Conservation (phyloP, 2,113 vertebrate genomes). For the Ailurus styani region DNA sequence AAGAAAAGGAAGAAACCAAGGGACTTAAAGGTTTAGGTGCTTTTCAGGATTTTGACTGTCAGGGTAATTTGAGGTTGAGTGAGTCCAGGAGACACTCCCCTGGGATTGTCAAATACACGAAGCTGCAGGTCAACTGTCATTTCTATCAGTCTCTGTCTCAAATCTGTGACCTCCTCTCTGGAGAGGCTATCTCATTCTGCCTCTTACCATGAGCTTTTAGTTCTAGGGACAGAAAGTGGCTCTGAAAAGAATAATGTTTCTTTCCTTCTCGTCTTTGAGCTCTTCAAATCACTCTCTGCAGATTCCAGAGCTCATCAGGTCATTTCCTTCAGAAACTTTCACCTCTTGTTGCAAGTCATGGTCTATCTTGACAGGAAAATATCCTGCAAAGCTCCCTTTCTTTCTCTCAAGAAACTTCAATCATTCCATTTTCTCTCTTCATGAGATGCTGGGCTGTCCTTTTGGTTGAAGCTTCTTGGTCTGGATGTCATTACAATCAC, state of each 20-base stretch:
- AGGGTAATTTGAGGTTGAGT: neutral
- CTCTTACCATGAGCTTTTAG: neutral
- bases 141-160: neutral
- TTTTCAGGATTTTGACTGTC: neutral
- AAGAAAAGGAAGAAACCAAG: neutral
- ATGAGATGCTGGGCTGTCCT: neutral
- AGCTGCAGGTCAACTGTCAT: neutral
- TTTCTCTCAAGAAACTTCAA: neutral
- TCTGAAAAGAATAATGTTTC: neutral
- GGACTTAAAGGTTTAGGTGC: neutral
- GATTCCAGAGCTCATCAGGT: neutral
- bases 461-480: neutral
- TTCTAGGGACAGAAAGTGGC: neutral
- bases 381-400: neutral
- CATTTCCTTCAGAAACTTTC: neutral
- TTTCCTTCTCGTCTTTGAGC: neutral
- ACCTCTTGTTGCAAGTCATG: neutral
- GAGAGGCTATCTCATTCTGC: neutral
- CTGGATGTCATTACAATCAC: neutral
- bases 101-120: neutral
- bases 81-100: neutral
- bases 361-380: neutral
- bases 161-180: neutral
- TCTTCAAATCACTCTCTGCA: neutral
- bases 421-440: neutral